Evolutionary conservation across 2,888 invertebrate species (phyloP).

Genomic region (Tryphoninae sp.): DNA sequence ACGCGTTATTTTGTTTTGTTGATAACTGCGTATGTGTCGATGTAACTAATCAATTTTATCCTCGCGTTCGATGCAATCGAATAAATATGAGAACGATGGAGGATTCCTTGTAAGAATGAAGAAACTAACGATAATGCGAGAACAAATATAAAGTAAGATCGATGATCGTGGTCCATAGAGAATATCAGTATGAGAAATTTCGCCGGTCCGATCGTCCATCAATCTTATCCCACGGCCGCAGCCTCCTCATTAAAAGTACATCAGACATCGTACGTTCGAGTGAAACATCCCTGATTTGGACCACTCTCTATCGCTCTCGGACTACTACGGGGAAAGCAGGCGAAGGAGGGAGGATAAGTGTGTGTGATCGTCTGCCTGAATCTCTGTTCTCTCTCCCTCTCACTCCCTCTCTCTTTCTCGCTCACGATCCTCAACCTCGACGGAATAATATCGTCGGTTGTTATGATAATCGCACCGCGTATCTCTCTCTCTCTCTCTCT

Average conservation of each 20-base stretch:
- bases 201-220: conserved; percentile 72
- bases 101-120: background rate
- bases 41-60: too few relatives aligned
- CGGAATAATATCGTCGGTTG: conserved; percentile 81
- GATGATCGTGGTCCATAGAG: conserved; percentile 54
- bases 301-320: conserved; percentile 69
- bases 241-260: conserved; percentile 80
- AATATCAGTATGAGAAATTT: conserved; percentile 67
- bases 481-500: conserved; percentile 63
- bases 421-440: conserved; percentile 62
- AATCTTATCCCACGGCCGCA: conserved; percentile 77
- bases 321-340: conserved; percentile 49
- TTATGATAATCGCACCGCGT: conserved; percentile 81
- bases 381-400: conserved; percentile 28
- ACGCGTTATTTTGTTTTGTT: too few relatives aligned
- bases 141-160: conserved; percentile 60
- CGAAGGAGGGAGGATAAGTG: conserved; percentile 54
- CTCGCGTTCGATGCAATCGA: background rate
- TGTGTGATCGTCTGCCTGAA: conserved; percentile 44
- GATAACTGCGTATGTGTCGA: too few relatives aligned
- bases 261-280: conserved; percentile 68
- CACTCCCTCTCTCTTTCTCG: conserved; percentile 58
- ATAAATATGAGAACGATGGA: background rate
- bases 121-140: conserved; percentile 32
- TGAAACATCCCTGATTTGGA: conserved; percentile 45